Evolutionary conservation across 2,113 vertebrate species (phyloP).

Genomic region (Zapornia atra): DNA sequence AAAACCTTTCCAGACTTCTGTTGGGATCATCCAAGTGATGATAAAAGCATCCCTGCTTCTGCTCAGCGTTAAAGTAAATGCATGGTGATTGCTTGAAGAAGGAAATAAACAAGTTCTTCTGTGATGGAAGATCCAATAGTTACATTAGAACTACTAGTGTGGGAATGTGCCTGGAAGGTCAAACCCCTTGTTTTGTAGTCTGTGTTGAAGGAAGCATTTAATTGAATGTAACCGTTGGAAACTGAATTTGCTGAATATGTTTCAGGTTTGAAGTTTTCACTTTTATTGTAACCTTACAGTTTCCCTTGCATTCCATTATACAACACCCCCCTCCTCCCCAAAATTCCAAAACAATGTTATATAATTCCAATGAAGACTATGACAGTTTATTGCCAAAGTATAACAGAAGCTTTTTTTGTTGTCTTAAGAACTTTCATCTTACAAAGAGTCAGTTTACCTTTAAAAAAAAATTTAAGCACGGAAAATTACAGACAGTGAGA

Average conservation of each 20-base stretch:
- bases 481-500: slow-evolving; percentile 28
- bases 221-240: not conserved
- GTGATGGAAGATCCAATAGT: not conserved
- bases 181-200: not conserved
- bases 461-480: not conserved
- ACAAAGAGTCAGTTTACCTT: not conserved
- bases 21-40: not conserved
- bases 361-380: not conserved
- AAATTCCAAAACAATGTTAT: not conserved
- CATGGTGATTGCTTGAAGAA: not conserved
- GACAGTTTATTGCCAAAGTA: not conserved
- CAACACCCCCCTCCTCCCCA: too few species aligned
- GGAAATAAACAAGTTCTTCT: not conserved
- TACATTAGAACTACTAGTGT: not conserved
- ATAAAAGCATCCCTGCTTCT: not conserved
- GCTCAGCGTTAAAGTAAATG: not conserved
- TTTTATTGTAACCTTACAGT: not conserved
- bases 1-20: not conserved
- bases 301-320: not conserved
- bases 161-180: not conserved
- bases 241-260: not conserved
- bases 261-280: not conserved
- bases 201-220: not conserved
- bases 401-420: not conserved
- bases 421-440: not conserved